Conservation (phyloP, 92 coral and sea anemone species). For the Palythoa heliodiscus region DNA sequence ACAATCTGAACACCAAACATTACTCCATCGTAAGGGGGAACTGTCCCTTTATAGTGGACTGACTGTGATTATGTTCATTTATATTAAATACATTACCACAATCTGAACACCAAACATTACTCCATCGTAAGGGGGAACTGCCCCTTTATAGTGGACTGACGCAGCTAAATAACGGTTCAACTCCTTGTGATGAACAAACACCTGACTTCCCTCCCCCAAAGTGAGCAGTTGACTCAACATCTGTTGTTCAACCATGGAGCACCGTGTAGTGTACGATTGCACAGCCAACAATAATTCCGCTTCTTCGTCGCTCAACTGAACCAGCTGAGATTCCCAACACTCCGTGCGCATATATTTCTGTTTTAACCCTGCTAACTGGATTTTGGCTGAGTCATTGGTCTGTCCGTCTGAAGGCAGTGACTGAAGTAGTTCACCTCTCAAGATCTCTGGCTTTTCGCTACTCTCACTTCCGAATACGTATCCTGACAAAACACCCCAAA, state of each 20-base stretch:
- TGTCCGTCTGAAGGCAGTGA: constrained; percentile 59
- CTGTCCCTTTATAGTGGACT: too few species aligned
- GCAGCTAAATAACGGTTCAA: constrained; percentile 64
- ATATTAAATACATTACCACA: constrained; percentile 53
- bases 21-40: constrained; percentile 78
- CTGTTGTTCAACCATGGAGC: constrained; percentile 52
- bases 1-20: constrained; percentile 89
- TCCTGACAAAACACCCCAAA: constrained; percentile 80
- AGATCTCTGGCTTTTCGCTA: constrained; percentile 45
- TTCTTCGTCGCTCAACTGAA: constrained; percentile 49
- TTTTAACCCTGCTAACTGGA: constrained; percentile 70
- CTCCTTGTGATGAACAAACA: constrained; percentile 73
- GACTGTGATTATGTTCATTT: too few species aligned
- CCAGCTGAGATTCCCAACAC: constrained; percentile 65
- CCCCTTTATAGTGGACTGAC: constrained; percentile 72
- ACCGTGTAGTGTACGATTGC: constrained; percentile 65
- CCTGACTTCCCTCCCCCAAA: constrained; percentile 62
- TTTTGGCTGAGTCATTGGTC: constrained; percentile 37
- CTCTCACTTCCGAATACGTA: constrained; percentile 55
- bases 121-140: constrained; percentile 78
- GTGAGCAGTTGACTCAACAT: constrained; percentile 45
- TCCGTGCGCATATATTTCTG: constrained; percentile 65
- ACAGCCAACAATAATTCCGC: constrained; percentile 70
- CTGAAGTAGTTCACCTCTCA: constrained; percentile 74
- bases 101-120: constrained; percentile 91